Evolutionary conservation across 2,113 vertebrate species (phyloP), one percentile per base, ranked within the genome.

Genomic region (Podilymbus podiceps): DNA sequence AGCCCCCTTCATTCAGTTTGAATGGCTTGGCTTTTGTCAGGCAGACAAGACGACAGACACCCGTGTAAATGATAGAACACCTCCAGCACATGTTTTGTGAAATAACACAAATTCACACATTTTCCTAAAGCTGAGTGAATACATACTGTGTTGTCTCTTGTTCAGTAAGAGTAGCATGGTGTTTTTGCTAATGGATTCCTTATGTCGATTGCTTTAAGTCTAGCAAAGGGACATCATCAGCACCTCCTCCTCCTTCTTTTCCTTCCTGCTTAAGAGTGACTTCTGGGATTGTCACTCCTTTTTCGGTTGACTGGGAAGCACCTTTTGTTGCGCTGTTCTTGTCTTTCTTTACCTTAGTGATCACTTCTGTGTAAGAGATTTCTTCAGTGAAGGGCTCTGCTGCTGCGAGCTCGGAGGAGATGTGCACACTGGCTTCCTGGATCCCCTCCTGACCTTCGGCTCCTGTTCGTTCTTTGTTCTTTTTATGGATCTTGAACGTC

Each of bases 131-230:
- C 87, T 21, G 49, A 92, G 67, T 49, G 82, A 58, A 73, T 58
- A 58, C 73, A 76, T 40, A 63, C 71, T 88, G 50, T 35, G n/a
- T 12, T 75, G 50, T 19, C 69, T 85, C 89, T 82, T 74, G 60
- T 47, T 92, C 67, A 28, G 28, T 17, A 62, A 76, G 49, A 63
- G 64, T 24, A 78, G 55, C 27, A 44, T 25, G 38, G 44, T 18
- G 58, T n/a, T 52, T 74, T 73, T 53, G 50, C 60, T 89, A 49
- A 22, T 42, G 30, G 13, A 72, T 79, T 55, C 59, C 40, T 97
- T 98, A 99, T 5, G 98, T 98, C 9, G 98, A 98, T 94, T 98
- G 99, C 97, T 99, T 99, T 97, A 99, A 96, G 89, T 98, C 98
- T 85, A 99, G 97, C 96, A 98, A 93, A 74, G 98, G 98, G 27